These are phyloP conservation scores for Lampropteryx suffumata DNA, from an alignment of 2,888 invertebrate species.

Conservation along the genomic window DNA sequence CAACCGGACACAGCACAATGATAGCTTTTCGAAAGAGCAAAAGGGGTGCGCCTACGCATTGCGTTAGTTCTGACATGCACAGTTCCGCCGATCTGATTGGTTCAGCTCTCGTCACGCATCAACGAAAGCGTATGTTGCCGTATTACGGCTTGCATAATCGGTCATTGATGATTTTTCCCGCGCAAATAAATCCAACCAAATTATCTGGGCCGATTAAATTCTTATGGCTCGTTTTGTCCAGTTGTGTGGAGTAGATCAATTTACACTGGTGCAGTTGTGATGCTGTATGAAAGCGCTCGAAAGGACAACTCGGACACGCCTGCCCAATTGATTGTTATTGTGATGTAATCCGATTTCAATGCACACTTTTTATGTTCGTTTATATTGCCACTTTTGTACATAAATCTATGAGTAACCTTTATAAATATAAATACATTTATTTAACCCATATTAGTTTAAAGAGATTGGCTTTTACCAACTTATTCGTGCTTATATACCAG, in stretches of 20 bases:
- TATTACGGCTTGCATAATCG: constrained; percentile 63
- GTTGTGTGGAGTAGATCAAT: constrained; percentile 37
- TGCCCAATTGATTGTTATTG: constrained; percentile 62
- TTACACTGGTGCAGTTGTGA: constrained; percentile 40
- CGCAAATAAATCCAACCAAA: constrained; percentile 49
- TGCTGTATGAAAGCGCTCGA: constrained; percentile 56
- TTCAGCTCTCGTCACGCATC: constrained; percentile 60
- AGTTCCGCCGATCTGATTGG: constrained; percentile 75
- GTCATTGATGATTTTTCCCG: constrained; percentile 63
- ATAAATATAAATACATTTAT: too few relatives aligned
- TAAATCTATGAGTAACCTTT: too few relatives aligned
- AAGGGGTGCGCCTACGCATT: constrained; percentile 72
- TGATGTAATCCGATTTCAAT: constrained; percentile 19
- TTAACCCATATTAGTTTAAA: too few relatives aligned
- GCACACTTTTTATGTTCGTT: not conserved
- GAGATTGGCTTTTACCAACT: too few relatives aligned
- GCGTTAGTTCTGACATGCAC: constrained; percentile 66
- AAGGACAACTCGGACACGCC: constrained; percentile 56
- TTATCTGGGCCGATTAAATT: constrained; percentile 33
- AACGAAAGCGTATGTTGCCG: constrained; percentile 56
- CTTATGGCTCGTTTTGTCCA: constrained; percentile 28
- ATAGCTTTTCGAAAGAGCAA: constrained; percentile 51
- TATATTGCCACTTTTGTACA: not conserved
- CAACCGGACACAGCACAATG: constrained; percentile 58
- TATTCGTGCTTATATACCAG: not conserved